These are phyloP conservation scores for Meloidogyne hapla DNA, from an alignment of 1,140 invertebrate species.

Conservation along the genomic window DNA sequence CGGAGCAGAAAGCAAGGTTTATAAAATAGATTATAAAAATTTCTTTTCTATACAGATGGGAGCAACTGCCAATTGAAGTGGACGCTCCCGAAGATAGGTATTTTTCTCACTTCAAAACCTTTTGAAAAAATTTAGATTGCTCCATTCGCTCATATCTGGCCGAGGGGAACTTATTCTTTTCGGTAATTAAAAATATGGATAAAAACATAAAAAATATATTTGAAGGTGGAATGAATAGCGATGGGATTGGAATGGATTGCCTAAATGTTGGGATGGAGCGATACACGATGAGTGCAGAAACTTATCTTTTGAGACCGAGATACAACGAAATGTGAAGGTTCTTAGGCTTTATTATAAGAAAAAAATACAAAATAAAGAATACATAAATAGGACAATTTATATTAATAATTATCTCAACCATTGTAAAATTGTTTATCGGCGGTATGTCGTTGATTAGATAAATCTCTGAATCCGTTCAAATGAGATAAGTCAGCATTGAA, in stretches of 20 bases:
- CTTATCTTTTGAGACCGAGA: constrained; percentile 34
- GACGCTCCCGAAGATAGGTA: constrained; percentile 74
- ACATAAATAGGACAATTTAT: not conserved
- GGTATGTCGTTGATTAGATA: not conserved
- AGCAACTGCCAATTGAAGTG: constrained; percentile 64
- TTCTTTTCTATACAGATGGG: constrained; percentile 71
- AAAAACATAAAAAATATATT: constrained; percentile 13
- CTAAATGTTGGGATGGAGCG: constrained; percentile 45
- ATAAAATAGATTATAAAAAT: not conserved
- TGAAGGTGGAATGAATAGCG: constrained; percentile 38
- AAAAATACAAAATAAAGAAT: not conserved
- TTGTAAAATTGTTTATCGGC: not conserved
- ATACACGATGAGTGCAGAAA: constrained; percentile 36
- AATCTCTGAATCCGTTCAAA: not conserved
- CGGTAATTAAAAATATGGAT: constrained; percentile 74
- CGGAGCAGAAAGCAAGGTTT: constrained; percentile 27
- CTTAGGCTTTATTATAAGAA: not conserved
- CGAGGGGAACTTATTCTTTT: constrained; percentile 89
- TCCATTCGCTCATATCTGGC: constrained; percentile 83
- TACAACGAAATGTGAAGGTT: constrained; percentile 37
- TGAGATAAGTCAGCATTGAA: not conserved
- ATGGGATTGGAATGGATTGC: constrained; percentile 43
- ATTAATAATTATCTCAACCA: not conserved
- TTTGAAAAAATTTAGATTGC: constrained; percentile 68
- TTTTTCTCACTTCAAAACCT: not conserved